Conservation (phyloP, 1,140 invertebrate genomes). For the Asbolus verrucosus region DNA sequence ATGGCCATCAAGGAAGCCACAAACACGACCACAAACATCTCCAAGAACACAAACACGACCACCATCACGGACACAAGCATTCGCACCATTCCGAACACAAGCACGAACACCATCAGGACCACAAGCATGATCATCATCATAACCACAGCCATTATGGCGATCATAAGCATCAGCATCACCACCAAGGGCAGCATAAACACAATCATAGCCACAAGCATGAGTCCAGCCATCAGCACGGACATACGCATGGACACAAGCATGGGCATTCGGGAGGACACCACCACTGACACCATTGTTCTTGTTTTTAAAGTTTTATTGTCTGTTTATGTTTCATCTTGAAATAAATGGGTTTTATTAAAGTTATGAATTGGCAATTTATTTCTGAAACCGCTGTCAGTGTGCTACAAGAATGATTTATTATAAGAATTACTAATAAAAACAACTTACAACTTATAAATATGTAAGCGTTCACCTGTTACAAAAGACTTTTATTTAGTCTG, state of each 20-base stretch:
- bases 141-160: constrained; percentile 44
- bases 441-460: too few species aligned
- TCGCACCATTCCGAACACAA: constrained; percentile 47
- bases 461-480: too few species aligned
- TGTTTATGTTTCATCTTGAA: constrained; percentile 1
- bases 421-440: too few species aligned
- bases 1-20: constrained; percentile 48
- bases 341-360: constrained; percentile 30
- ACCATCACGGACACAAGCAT: constrained; percentile 44
- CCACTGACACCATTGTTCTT: constrained; percentile 3
- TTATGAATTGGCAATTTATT: too few species aligned
- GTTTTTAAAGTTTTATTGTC: constrained; percentile 15
- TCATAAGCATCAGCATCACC: constrained; percentile 48
- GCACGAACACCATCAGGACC: constrained; percentile 48
- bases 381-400: too few species aligned
- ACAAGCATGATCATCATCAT: constrained; percentile 50
- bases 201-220: constrained; percentile 45
- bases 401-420: too few species aligned
- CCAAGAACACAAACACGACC: constrained; percentile 28
- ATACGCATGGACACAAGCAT: constrained; percentile 45
- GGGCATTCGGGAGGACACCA: constrained; percentile 41
- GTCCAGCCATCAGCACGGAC: constrained; percentile 16
- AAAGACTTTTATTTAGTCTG: too few species aligned
- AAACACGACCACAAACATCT: constrained; percentile 48
- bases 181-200: constrained; percentile 34